Conservation (phyloP, 2,797 vertebrate genomes). For the Allobates femoralis region DNA sequence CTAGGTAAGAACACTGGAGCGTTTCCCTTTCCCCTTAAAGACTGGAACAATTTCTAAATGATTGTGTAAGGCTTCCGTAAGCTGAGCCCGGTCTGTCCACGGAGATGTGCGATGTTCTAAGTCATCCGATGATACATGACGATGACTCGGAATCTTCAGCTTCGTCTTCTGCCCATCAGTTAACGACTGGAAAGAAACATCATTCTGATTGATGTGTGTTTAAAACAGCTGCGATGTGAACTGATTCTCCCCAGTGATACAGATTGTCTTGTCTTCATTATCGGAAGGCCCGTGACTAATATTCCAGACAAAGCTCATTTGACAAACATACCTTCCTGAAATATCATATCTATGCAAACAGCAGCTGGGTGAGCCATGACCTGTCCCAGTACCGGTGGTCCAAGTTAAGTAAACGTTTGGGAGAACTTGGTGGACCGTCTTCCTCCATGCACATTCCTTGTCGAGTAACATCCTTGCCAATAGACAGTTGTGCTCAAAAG, state of each 20-base stretch:
- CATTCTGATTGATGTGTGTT: constrained; percentile 28
- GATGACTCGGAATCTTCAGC: not conserved
- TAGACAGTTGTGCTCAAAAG: too few relatives aligned
- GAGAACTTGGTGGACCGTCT: not conserved
- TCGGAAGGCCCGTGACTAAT: not conserved
- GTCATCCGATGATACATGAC: constrained; percentile 17
- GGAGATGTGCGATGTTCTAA: constrained; percentile 25
- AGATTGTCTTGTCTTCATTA: constrained; percentile 10
- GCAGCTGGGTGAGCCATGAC: not conserved
- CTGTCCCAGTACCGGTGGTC: not conserved
- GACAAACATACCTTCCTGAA: not conserved
- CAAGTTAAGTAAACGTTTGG: not conserved
- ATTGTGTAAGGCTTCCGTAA: constrained; percentile 23
- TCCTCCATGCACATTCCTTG: too few relatives aligned
- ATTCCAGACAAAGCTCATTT: not conserved
- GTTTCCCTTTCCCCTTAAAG: not conserved
- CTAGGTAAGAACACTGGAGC: not conserved
- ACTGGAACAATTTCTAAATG: constrained; percentile 7
- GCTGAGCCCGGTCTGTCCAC: not conserved
- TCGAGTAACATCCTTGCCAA: too few relatives aligned
- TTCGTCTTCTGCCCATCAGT: constrained; percentile 22
- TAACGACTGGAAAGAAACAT: not conserved
- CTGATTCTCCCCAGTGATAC: constrained; percentile 15
- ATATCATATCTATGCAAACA: not conserved
- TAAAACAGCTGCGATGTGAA: constrained; percentile 16